phyloP scores from a whole-genome alignment of 92 coral and sea anemone genomes.

The Siderastrea radians region DNA sequence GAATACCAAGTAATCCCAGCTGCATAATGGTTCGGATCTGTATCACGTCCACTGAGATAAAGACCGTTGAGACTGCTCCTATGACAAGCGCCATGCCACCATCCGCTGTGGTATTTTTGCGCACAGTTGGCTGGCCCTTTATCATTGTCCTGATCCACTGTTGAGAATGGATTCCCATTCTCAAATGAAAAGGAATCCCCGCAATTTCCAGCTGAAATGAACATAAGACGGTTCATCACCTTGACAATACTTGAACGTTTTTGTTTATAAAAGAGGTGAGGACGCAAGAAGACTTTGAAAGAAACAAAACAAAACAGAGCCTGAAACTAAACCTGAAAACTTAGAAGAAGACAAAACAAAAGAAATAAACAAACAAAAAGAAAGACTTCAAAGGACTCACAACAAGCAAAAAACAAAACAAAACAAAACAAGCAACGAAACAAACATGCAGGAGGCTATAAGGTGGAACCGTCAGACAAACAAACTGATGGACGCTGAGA shows the following conservation, averaged over 20 bases:
- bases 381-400: too few species aligned
- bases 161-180: constrained; percentile 71
- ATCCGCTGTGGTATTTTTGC: constrained; percentile 57
- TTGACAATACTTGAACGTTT: neutral
- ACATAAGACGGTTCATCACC: neutral
- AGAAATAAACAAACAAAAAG: too few species aligned
- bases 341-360: too few species aligned
- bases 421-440: too few species aligned
- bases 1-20: constrained; percentile 80
- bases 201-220: constrained; percentile 55
- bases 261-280: too few species aligned
- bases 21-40: constrained; percentile 50
- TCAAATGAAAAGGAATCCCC: constrained; percentile 74
- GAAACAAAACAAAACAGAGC: too few species aligned
- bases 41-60: constrained; percentile 67
- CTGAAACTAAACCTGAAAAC: too few species aligned
- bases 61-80: constrained; percentile 74
- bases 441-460: too few species aligned
- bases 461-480: too few species aligned
- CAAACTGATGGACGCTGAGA: too few species aligned
- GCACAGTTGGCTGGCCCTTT: constrained; percentile 36
- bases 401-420: too few species aligned
- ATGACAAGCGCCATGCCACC: constrained; percentile 86
- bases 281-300: too few species aligned
- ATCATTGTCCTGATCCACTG: constrained; percentile 83